phyloP scores from a whole-genome alignment of 2,797 vertebrate genomes.

The Erpetoichthys calabaricus region DNA sequence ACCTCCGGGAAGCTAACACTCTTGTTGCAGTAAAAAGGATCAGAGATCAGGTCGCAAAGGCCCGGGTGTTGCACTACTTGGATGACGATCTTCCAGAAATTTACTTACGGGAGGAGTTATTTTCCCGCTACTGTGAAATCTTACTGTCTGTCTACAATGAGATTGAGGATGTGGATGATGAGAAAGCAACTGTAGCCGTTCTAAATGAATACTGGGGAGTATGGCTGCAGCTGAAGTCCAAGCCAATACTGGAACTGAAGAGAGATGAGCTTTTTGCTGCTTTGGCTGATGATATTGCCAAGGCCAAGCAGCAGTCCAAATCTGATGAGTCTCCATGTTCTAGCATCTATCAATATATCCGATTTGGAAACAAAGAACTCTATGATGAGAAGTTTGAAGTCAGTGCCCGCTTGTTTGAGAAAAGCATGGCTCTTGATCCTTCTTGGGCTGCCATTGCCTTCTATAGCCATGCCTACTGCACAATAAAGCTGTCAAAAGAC shows the following conservation, averaged over 20 bases:
- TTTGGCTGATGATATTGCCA: too few relatives aligned
- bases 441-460: conserved; percentile 20
- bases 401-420: conserved; percentile 15
- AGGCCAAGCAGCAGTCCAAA: too few relatives aligned
- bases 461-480: conserved; percentile 23
- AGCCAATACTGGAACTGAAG: conserved; percentile 9
- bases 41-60: conserved; percentile 19
- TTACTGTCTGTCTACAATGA: conserved; percentile 4
- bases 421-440: conserved; percentile 12
- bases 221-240: conserved; percentile 21
- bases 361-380: conserved; percentile 1
- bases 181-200: neutral
- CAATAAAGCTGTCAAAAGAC: conserved; percentile 13
- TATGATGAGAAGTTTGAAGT: conserved; percentile 22
- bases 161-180: neutral
- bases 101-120: conserved; percentile 19
- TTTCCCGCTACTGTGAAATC: conserved; percentile 17
- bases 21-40: conserved; percentile 20
- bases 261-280: too few relatives aligned
- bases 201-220: conserved; percentile 26
- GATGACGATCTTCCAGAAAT: conserved; percentile 20
- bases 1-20: conserved; percentile 16
- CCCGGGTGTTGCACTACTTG: conserved; percentile 18
- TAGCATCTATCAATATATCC: too few relatives aligned
- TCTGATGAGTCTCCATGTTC: conserved; percentile 3